These are phyloP conservation scores for Zhuqinia jingwanae DNA, from an alignment of 2,888 invertebrate genomes.

Conservation along the genomic window DNA sequence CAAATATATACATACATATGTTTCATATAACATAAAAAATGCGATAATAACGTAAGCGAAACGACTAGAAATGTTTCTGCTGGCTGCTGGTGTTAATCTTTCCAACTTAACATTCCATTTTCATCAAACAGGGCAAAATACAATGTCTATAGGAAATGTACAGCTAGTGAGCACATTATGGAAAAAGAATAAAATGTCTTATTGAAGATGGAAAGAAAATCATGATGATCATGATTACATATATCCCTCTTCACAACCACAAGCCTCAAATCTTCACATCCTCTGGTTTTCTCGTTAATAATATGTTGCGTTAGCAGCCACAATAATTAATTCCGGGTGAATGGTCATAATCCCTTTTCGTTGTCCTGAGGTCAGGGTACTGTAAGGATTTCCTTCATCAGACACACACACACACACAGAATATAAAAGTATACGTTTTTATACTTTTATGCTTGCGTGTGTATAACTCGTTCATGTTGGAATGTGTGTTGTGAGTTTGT, in stretches of 20 bases:
- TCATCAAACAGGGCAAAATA: too few species aligned
- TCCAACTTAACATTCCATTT: too few species aligned
- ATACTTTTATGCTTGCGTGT: neutral
- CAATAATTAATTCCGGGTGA: constrained; percentile 68
- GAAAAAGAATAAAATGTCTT: neutral
- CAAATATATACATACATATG: too few species aligned
- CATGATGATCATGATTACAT: constrained; percentile 1
- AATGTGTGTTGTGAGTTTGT: neutral
- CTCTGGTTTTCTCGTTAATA: constrained; percentile 63
- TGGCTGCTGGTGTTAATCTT: too few species aligned
- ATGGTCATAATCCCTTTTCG: constrained; percentile 63
- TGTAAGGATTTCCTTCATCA: constrained; percentile 29
- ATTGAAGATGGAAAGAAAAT: constrained; percentile 32
- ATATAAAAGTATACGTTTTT: neutral
- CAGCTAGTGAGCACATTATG: neutral
- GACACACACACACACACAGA: neutral
- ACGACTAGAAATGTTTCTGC: too few species aligned
- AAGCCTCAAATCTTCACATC: constrained; percentile 16
- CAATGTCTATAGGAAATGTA: too few species aligned
- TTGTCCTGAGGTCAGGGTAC: constrained; percentile 68
- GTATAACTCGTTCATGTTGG: neutral
- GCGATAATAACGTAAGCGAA: too few species aligned
- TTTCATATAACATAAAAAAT: too few species aligned
- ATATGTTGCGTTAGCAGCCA: constrained; percentile 54
- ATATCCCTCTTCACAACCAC: neutral